Base-by-base conservation (phyloP, 2,113 vertebrate species). In the Caranx ignobilis region DNA sequence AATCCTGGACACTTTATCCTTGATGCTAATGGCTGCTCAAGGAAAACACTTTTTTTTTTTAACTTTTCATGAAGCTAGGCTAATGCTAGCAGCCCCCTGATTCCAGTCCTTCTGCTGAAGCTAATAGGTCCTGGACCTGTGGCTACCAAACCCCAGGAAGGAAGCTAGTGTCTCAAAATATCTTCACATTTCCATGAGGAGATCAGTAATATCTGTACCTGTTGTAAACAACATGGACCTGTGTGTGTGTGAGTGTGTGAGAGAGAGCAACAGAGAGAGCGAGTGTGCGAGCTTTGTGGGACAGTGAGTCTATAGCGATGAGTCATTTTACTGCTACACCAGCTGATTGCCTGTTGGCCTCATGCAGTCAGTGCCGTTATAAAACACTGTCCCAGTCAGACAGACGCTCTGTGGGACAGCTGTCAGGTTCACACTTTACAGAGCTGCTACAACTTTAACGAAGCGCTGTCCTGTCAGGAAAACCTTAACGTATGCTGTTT, bases 251-350 rank as follows among this genome's bases (percentile, higher is more conserved):
- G 26, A 34, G 57, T 21, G 70, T 43, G 70, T 37, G 66, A 16
- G 66, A 16, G 66, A 26, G 66, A 37, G 37, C 26, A 1, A 26
- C 26, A 37, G 37, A 37, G 37, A 37, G 37, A 37, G 37, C 0
- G 48, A 26, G 66, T 2, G 37, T 21, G 39, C 0, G 31, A 67
- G 63, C 73, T 57, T 21, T 47, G 62, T 9, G 31, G 62, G 62
- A 59, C 74, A 60, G 8, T 50, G 55, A 60, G 35, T 63, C 45
- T 34, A 5, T 50, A 43, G 26, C 26, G 66, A 71, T 78, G 76
- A 78, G 18, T 78, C 67, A 78, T 78, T 56, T 55, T 13, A 47
- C 48, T 63, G 76, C 76, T 45, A 11, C 66, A 70, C 47, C 47
- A 55, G 75, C 57, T 48, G 47, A 54, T 60, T 41, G 43, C 65